Evolutionary conservation across 2,888 invertebrate genomes (phyloP), one percentile per base, ranked within the genome.

Genomic region (Callyntrura guangdongensis): DNA sequence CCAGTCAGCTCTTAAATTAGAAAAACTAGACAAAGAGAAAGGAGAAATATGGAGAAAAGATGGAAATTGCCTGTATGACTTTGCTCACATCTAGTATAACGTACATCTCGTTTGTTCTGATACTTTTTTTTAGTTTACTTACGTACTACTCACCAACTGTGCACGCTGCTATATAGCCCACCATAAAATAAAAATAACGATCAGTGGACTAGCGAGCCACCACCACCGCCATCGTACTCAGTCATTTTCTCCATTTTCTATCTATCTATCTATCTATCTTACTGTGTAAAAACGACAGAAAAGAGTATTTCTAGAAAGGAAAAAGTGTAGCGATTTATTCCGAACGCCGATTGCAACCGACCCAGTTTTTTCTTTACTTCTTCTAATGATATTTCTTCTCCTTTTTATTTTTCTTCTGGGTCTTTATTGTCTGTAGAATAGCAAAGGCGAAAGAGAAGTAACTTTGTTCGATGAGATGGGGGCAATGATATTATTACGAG

Each of bases 171-270:
- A 69, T n/a, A n/a, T 69, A 27, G 36, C 67, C 88, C 82, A 67
- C 88, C 72, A 88, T 88, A 88, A 88, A 88, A 88, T 88, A 87
- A 87, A 87, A 88, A 82, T 87, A 87, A 87, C 87, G 87, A 87
- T 87, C 87, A 82, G 67, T 64, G 25, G 6, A 25, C 72, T 49
- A 74, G 45, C 69, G 27, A 74, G 49, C 74, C 74, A 49, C 14
- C n/a, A n/a, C n/a, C n/a, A n/a, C n/a, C n/a, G n/a, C n/a, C n/a
- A n/a, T n/a, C n/a, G n/a, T n/a, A n/a, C n/a, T 9, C 74, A 74
- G 47, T 74, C 22, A 45, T 74, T 36, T 27, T n/a, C 20, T 22
- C 11, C 22, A 22, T 25, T 61, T 9, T 61, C 61, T 59, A 61
- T 61, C 74, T 69, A 47, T 74, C 45, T 74, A 22, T 49, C 49